Evolutionary conservation across 1,140 invertebrate species (phyloP), one percentile per base, ranked within the genome.

Genomic region (Sycobia sp.): DNA sequence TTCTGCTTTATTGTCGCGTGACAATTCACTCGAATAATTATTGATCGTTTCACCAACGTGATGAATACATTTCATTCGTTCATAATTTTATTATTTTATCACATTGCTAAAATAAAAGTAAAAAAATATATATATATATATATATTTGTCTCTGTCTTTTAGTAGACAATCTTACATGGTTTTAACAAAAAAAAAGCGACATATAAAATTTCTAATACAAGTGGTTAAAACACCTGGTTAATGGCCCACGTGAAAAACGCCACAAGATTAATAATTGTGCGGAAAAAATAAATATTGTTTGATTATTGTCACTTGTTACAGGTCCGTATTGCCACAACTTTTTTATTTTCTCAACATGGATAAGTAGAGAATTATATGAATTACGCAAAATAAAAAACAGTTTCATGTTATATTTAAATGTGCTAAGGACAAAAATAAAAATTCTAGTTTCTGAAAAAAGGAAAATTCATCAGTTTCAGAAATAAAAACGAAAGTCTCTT

Each of bases 151-250:
- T 55, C 39, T 55, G 51, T 46, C 34, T 55, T 62, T 62, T 38
- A 55, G 39, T 62, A 55, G 50, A 62, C 51, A 39, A 46, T 47
- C 38, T 62, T n/a, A 29, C 27, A 18, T 41, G 32, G 13, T 32
- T 61, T 53, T 23, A 23, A 53, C 23, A 18, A 36, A 61, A n/a
- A n/a, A 44, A 36, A 61, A 61, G 59, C 58, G 20, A 34, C 58
- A 32, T 34, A 16, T 49, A 58, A n/a, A 23, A 54, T 10, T 29
- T 53, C 50, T 53, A 22, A 53, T 36, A 4, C 1, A 11, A 1
- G 8, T 43, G 9, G 32, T 36, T 57, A 36, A n/a, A 57, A 22
- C 4, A 18, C 4, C 41, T 41, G 1, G 2, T 47, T 47, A 36
- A 38, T 27, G 11, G 14, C 53, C 53, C 53, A 44, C 22, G 36